Conservation (phyloP, 1,140 invertebrate species). For the Brachionus koreanus region DNA sequence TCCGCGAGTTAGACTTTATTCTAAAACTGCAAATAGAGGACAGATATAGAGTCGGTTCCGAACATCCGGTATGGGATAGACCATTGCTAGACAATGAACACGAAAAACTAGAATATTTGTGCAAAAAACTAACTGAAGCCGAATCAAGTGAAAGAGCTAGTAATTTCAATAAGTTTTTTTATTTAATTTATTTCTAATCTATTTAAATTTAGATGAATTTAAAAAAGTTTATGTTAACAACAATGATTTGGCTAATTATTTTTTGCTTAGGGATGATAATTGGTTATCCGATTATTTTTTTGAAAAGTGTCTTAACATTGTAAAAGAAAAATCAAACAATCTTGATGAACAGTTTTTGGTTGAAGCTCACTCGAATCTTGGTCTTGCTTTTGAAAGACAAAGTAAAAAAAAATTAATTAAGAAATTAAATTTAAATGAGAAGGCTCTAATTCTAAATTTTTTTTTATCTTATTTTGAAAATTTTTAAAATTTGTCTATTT, state of each 20-base stretch:
- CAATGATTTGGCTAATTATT: conserved; percentile 32
- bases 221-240: neutral
- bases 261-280: conserved; percentile 16
- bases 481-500: too few relatives aligned
- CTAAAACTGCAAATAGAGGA: conserved; percentile 36
- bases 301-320: conserved; percentile 29
- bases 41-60: conserved; percentile 22
- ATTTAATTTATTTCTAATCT: neutral
- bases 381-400: conserved; percentile 35
- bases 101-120: conserved; percentile 42
- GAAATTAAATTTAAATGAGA: neutral
- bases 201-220: conserved; percentile 24
- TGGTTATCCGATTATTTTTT: conserved; percentile 42
- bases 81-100: conserved; percentile 25
- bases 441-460: too few relatives aligned
- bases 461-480: too few relatives aligned
- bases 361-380: conserved; percentile 14
- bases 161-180: neutral
- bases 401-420: neutral
- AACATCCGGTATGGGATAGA: conserved; percentile 33
- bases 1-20: conserved; percentile 28
- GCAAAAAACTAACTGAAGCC: conserved; percentile 22
- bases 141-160: conserved; percentile 16
- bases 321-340: conserved; percentile 16
- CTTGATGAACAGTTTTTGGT: conserved; percentile 8